These are phyloP conservation scores for Strix aluco DNA, from an alignment of 2,113 vertebrate genomes.

Conservation along the genomic window DNA sequence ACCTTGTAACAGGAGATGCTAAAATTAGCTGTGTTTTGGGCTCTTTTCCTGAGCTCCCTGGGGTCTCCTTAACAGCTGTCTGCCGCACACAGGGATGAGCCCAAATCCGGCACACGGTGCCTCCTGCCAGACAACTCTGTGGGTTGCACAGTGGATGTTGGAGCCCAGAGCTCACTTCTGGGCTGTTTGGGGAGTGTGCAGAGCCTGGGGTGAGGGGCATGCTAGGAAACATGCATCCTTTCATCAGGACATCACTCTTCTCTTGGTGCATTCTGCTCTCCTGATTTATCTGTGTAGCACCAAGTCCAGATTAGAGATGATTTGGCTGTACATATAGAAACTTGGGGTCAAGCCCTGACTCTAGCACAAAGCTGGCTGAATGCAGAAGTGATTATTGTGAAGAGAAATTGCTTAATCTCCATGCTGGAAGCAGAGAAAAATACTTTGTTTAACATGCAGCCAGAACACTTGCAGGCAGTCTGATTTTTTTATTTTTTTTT, in stretches of 20 bases:
- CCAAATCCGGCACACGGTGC: background rate
- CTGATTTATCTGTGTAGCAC: background rate
- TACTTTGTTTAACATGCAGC: conserved; percentile 61
- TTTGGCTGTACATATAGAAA: conserved; percentile 44
- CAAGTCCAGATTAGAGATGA: conserved; percentile 54
- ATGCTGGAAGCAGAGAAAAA: conserved; percentile 32
- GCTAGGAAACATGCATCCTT: background rate
- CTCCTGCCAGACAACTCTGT: background rate
- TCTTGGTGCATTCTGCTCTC: background rate
- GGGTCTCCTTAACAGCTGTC: background rate
- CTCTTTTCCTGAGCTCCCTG: background rate
- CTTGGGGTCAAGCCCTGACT: conserved; percentile 49
- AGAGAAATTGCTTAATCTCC: conserved; percentile 56
- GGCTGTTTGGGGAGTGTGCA: background rate
- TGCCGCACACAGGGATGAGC: background rate
- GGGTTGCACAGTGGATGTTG: background rate
- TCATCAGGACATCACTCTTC: background rate
- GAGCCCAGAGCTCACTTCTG: background rate
- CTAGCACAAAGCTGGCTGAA: conserved; percentile 34
- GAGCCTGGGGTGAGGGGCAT: background rate
- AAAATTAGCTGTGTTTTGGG: conserved; percentile 19
- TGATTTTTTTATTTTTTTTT: conserved; percentile 24
- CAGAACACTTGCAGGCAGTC: conserved; percentile 40
- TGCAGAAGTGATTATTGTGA: conserved; percentile 59
- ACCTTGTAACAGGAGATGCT: conserved; percentile 3